Evolutionary conservation across 2,888 invertebrate species (phyloP), one percentile per base, ranked within the genome.

Genomic region (Molanna angustata): DNA sequence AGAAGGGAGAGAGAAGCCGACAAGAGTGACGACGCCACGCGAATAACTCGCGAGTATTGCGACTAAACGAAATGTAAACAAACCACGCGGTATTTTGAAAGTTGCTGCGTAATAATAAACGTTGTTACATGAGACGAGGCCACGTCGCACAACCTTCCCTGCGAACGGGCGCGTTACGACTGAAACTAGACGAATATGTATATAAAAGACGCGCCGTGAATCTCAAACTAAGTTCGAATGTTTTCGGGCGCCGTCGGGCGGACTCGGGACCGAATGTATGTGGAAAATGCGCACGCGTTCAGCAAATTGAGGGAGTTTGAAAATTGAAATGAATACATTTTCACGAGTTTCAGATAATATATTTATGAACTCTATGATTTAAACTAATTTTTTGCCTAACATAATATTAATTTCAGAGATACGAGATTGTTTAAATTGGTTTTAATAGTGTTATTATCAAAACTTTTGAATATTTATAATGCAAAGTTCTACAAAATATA

Each of bases 51-150:
- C 27, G 49, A 42, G 44, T 40, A 44, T 32, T 44, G 39, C 32
- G 22, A 31, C 35, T 44, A 54, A 54, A 50, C 35, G n/a, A n/a
- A n/a, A n/a, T n/a, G 54, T 47, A 54, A 53, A 46, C 55, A 55
- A 57, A 51, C 41, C 54, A 54, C 50, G 54, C 49, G 54, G 54
- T 49, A 48, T 44, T 21, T 39, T 41, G 42, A 16, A 45, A 45
- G 47, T 46, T 50, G 54, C 49, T 54, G 54, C 54, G 54, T 54
- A 54, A 43, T 48, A 44, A 32, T 16, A 33, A n/a, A n/a, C n/a
- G n/a, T n/a, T n/a, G n/a, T n/a, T n/a, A 31, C 31, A 41, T 21
- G 21, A 27, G 17, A 3, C 22, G 11, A 32, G 16, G 33, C 39
- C 50, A 56, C 49, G 54, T 42, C 46, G 46, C 57, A 49, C 54